These are phyloP conservation scores for Octodonta nipae DNA, from an alignment of 2,888 invertebrate genomes.

Conservation along the genomic window DNA sequence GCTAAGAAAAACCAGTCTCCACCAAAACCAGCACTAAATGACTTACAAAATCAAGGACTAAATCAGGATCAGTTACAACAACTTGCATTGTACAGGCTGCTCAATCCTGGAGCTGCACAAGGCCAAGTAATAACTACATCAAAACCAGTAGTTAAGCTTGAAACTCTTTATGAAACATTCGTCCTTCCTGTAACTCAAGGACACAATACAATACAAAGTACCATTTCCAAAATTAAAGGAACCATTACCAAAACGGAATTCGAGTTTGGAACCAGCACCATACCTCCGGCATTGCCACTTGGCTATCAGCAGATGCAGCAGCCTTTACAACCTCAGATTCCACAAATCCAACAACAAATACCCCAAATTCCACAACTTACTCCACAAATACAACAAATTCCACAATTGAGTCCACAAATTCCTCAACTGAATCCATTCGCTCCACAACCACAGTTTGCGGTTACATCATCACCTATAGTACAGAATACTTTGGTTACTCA, in stretches of 20 bases:
- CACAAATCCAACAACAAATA: constrained; percentile 7
- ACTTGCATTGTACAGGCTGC: constrained; percentile 44
- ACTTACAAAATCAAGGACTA: constrained; percentile 26
- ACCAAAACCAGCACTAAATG: constrained; percentile 21
- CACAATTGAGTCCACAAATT: constrained; percentile 32
- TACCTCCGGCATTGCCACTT: constrained; percentile 42
- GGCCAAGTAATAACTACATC: constrained; percentile 66
- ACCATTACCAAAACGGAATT: constrained; percentile 69
- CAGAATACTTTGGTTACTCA: constrained; percentile 65
- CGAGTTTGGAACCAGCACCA: constrained; percentile 60
- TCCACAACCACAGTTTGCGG: constrained; percentile 54
- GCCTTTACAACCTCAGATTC: constrained; percentile 19
- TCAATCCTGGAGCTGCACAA: constrained; percentile 54
- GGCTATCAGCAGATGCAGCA: constrained; percentile 33
- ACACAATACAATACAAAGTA: constrained; percentile 60
- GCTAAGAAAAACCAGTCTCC: constrained; percentile 35
- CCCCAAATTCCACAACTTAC: constrained; percentile 9
- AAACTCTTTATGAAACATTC: constrained; percentile 71
- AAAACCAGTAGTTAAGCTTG: constrained; percentile 58
- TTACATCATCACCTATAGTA: constrained; percentile 69
- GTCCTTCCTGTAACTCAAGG: constrained; percentile 67
- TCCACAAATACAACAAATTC: constrained; percentile 15
- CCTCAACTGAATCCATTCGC: constrained; percentile 41
- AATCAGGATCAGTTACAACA: constrained; percentile 25
- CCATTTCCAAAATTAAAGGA: constrained; percentile 62